These are phyloP conservation scores for Tenodera sinensis DNA, from an alignment of 2,888 invertebrate genomes.

Conservation along the genomic window DNA sequence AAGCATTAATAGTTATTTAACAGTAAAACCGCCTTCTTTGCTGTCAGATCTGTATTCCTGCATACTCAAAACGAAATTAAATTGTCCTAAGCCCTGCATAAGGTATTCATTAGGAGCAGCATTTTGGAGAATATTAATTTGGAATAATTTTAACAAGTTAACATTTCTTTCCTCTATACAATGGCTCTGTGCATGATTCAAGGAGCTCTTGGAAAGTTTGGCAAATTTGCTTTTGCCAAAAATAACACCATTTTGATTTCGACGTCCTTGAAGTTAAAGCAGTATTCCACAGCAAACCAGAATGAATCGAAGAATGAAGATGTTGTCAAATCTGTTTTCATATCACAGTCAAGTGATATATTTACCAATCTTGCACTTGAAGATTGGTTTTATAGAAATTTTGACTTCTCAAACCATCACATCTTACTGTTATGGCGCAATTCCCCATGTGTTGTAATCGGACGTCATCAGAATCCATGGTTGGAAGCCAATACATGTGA, in stretches of 20 bases:
- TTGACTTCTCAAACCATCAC: conserved; percentile 77
- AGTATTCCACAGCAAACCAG: neutral
- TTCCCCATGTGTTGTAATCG: conserved; percentile 91
- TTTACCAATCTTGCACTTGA: conserved; percentile 92
- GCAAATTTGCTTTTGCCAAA: neutral
- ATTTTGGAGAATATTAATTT: neutral
- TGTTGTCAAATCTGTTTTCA: conserved; percentile 80
- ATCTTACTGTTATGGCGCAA: conserved; percentile 91
- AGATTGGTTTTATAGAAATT: conserved; percentile 91
- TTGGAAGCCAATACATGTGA: conserved; percentile 77
- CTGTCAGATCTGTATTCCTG: neutral
- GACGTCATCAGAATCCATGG: conserved; percentile 97
- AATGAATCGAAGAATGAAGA: neutral
- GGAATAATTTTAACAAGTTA: conserved; percentile 3
- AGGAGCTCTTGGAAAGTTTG: neutral
- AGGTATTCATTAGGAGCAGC: conserved; percentile 7
- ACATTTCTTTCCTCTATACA: neutral
- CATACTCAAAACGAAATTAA: neutral
- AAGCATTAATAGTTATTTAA: conserved; percentile 20
- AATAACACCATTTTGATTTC: neutral
- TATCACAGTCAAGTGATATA: conserved; percentile 88
- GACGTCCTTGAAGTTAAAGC: neutral
- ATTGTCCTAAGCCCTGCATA: neutral
- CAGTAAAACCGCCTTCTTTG: neutral
- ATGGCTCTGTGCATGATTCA: conserved; percentile 4